Conservation (phyloP, 2,888 invertebrate genomes). For the Nebria brevicollis region DNA sequence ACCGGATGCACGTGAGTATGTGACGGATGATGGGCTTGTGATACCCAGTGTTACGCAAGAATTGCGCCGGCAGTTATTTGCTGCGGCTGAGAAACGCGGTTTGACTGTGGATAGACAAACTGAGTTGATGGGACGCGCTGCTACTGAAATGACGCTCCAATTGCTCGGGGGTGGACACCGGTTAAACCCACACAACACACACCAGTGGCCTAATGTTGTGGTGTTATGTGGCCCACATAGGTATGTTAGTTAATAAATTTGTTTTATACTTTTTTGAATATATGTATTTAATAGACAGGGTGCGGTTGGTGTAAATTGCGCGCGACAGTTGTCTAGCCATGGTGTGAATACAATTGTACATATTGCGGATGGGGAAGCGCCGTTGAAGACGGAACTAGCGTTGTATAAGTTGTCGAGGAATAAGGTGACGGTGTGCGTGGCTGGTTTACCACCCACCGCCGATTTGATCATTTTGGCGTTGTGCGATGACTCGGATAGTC, state of each 20-base stretch:
- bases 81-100: constrained; percentile 74
- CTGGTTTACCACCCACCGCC: constrained; percentile 63
- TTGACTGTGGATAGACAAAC: constrained; percentile 73
- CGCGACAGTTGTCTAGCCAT: constrained; percentile 84
- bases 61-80: constrained; percentile 75
- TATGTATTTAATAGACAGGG: constrained; percentile 59
- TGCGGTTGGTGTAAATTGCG: constrained; percentile 78
- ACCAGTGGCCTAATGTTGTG: constrained; percentile 86
- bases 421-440: constrained; percentile 66
- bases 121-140: constrained; percentile 84
- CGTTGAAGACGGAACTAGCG: constrained; percentile 71
- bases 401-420: constrained; percentile 75
- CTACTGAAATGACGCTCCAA: constrained; percentile 84
- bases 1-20: constrained; percentile 71
- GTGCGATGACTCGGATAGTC: constrained; percentile 59
- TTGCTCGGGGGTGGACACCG: constrained; percentile 86
- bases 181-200: constrained; percentile 85
- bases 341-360: constrained; percentile 76
- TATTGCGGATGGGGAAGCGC: constrained; percentile 50
- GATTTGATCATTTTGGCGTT: constrained; percentile 70
- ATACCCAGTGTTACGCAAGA: constrained; percentile 79
- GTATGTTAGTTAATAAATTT: constrained; percentile 55
- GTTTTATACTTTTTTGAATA: neutral
- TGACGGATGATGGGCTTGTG: constrained; percentile 82
- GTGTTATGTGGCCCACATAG: constrained; percentile 77